phyloP scores from a whole-genome alignment of 2,113 vertebrate genomes.

The Chionis minor region DNA sequence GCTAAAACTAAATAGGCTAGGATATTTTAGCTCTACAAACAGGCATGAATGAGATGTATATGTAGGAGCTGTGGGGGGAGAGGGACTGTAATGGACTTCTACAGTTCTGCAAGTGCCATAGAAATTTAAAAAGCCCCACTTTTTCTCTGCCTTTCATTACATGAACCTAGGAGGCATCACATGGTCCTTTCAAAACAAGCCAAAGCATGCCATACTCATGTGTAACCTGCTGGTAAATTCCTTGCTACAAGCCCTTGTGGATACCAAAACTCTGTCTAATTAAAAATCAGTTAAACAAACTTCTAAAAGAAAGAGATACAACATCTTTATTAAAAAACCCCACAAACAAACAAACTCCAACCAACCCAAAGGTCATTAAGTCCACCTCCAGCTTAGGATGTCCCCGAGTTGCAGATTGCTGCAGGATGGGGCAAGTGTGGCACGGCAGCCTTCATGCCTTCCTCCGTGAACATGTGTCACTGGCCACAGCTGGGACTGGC shows the following conservation, averaged over 20 bases:
- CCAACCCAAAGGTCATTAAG: neutral
- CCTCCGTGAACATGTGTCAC: rapidly evolving
- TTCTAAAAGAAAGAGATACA: neutral
- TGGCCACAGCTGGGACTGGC: neutral
- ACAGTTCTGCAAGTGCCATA: neutral
- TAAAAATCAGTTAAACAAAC: neutral
- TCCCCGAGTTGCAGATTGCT: neutral
- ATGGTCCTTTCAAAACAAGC: neutral
- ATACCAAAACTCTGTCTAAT: neutral
- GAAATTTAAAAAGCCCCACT: neutral
- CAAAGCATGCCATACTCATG: rapidly evolving
- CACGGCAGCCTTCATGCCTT: neutral
- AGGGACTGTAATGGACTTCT: neutral
- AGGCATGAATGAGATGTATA: neutral
- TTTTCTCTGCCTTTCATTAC: neutral
- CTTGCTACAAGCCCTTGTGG: neutral
- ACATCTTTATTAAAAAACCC: neutral
- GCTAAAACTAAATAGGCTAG: neutral
- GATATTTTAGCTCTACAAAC: neutral
- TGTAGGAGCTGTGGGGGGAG: too few species aligned
- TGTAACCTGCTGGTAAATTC: neutral
- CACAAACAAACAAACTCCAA: neutral
- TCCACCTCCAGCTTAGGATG: neutral
- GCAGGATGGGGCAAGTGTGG: neutral
- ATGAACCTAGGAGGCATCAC: neutral